Percentiles rank a stretch among this genome's conserved stretches.
phyloP scores from a whole-genome alignment of 2,888 invertebrate genomes.

The Drosophila testacea region DNA sequence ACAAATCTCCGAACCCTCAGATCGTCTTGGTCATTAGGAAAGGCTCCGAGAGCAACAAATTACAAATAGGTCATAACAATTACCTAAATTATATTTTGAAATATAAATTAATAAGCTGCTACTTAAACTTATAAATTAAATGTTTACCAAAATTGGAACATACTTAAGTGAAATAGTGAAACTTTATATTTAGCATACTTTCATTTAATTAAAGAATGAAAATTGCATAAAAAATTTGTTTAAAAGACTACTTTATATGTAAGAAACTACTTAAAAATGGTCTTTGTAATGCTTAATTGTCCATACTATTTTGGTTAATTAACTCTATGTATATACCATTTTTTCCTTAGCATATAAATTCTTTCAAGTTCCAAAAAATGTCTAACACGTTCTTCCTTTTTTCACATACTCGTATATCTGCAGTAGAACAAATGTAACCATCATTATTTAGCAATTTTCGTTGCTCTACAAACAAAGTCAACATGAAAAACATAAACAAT shows the following conservation, averaged over 20 bases:
- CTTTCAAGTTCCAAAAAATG: not conserved
- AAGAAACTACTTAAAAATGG: too few species aligned
- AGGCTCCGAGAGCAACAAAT: slow-evolving; percentile 1
- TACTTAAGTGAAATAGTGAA: too few species aligned
- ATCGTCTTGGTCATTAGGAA: slow-evolving; percentile 23
- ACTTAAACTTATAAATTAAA: too few species aligned
- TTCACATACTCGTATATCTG: not conserved
- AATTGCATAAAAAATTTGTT: too few species aligned
- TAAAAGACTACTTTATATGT: too few species aligned
- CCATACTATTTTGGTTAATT: too few species aligned
- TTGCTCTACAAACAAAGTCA: slow-evolving; percentile 9
- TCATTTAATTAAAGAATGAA: too few species aligned
- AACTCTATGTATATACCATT: not conserved
- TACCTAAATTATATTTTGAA: too few species aligned
- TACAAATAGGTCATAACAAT: not conserved
- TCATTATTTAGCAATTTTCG: slow-evolving; percentile 68
- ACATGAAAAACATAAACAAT: slow-evolving; percentile 19
- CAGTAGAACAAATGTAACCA: slow-evolving; percentile 51
- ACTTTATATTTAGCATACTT: too few species aligned
- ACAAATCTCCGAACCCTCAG: slow-evolving; percentile 12
- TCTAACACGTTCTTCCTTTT: not conserved
- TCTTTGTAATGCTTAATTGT: too few species aligned
- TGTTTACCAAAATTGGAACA: too few species aligned
- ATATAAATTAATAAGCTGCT: not conserved
- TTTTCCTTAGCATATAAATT: too few species aligned